These are phyloP conservation scores for Salvelinus fontinalis DNA, from an alignment of 2,113 vertebrate species.

Conservation along the genomic window DNA sequence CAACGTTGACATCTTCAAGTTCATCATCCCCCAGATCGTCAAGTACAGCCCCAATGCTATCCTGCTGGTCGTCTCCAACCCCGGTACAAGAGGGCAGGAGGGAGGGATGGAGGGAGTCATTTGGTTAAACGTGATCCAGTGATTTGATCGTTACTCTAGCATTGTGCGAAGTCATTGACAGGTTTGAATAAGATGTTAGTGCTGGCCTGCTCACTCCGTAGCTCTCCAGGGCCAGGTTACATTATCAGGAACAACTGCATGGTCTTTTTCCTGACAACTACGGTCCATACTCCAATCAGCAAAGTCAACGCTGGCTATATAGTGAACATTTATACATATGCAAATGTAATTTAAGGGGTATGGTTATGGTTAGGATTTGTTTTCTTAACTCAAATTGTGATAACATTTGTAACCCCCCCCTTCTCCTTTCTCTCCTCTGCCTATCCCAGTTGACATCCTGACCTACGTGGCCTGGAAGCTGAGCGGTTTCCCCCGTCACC, in stretches of 20 bases:
- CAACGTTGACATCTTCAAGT: constrained; percentile 98
- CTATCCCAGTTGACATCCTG: constrained; percentile 87
- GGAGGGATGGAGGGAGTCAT: neutral
- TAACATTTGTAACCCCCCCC: neutral
- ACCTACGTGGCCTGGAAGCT: constrained; percentile 99
- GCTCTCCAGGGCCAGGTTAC: no score
- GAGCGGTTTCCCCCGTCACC: constrained; percentile 93
- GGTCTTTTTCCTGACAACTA: no score
- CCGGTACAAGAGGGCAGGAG: constrained; percentile 76
- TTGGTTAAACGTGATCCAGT: neutral
- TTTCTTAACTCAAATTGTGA: neutral
- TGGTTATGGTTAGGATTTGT: no score
- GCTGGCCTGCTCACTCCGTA: no score
- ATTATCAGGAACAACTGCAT: no score
- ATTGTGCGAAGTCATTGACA: no score
- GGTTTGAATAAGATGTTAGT: no score
- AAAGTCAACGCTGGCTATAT: no score
- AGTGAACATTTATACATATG: no score
- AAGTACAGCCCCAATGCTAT: constrained; percentile 97
- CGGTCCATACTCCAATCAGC: no score
- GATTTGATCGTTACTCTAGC: no score
- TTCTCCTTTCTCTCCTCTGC: neutral
- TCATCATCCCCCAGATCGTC: constrained; percentile 96
- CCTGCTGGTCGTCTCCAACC: constrained; percentile 94
- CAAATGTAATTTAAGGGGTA: no score